Percentiles rank a stretch among this genome's conserved stretches.
Conservation (phyloP, 2,888 invertebrate species). For the Eupelmus urozonus region DNA sequence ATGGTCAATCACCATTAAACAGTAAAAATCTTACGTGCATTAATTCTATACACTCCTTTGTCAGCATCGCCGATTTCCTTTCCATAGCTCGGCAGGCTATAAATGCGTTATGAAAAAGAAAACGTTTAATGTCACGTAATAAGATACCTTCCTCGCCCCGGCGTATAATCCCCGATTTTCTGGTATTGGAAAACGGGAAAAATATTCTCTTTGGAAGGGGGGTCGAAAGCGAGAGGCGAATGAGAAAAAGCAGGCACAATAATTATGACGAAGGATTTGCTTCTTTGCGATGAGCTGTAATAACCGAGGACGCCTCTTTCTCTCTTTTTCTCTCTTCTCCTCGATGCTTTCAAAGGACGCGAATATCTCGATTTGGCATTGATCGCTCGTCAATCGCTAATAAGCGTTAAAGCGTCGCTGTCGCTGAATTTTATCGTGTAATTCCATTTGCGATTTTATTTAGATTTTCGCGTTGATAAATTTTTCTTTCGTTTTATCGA, state of each 20-base stretch:
- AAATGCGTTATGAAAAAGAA: slow-evolving; percentile 32
- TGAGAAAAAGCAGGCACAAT: slow-evolving; percentile 30
- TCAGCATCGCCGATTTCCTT: no score
- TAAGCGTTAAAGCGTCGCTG: slow-evolving; percentile 49
- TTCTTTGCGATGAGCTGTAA: slow-evolving; percentile 54
- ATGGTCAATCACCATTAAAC: no score
- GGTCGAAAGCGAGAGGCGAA: neutral
- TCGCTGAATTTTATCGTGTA: slow-evolving; percentile 15
- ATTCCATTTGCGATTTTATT: slow-evolving; percentile 31
- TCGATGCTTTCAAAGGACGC: neutral
- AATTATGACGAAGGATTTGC: slow-evolving; percentile 53
- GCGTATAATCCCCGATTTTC: slow-evolving; percentile 45
- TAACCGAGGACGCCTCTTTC: slow-evolving; percentile 38
- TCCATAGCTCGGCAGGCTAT: neutral
- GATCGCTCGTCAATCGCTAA: slow-evolving; percentile 48
- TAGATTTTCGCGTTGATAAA: neutral
- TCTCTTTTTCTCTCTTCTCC: neutral
- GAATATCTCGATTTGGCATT: slow-evolving; percentile 23
- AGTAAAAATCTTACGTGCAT: no score
- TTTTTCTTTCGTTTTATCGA: neutral
- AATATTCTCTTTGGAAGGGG: slow-evolving; percentile 48
- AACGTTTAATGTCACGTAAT: slow-evolving; percentile 50
- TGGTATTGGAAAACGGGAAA: slow-evolving; percentile 54
- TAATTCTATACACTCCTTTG: no score
- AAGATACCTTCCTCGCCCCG: slow-evolving; percentile 40